These are phyloP conservation scores for Mimachlamys varia DNA, from an alignment of 2,888 invertebrate genomes.

Conservation along the genomic window DNA sequence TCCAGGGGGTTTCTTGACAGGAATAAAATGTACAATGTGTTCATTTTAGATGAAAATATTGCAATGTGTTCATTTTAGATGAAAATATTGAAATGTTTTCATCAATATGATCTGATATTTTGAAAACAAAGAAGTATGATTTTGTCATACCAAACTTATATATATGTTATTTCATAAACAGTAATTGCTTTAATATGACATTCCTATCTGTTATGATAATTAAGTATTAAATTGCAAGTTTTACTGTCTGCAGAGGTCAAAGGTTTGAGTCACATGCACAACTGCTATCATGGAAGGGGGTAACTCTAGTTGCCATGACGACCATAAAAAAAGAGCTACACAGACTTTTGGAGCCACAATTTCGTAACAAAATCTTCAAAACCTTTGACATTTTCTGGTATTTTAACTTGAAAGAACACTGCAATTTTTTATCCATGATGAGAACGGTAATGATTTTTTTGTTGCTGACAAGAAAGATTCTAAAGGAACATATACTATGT, in stretches of 20 bases:
- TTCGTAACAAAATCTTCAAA: not conserved
- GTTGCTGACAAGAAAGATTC: not conserved
- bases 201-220: not conserved
- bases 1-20: not conserved
- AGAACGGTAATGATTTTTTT: not conserved
- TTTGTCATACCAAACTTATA: too few relatives aligned
- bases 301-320: not conserved
- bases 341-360: not conserved
- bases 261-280: not conserved
- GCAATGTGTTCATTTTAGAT: too few relatives aligned
- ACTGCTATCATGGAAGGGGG: not conserved
- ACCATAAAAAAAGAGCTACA: not conserved
- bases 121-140: too few relatives aligned
- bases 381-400: not conserved
- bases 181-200: too few relatives aligned
- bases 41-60: too few relatives aligned
- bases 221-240: not conserved
- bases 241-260: not conserved
- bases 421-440: not conserved
- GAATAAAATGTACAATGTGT: not conserved
- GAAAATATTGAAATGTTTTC: too few relatives aligned
- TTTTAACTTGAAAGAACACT: conserved; percentile 6
- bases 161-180: too few relatives aligned
- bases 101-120: too few relatives aligned
- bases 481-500: not conserved